Evolutionary conservation across 1,140 invertebrate genomes (phyloP), one percentile per base, ranked within the genome.

Genomic region (Drusus annulatus): DNA sequence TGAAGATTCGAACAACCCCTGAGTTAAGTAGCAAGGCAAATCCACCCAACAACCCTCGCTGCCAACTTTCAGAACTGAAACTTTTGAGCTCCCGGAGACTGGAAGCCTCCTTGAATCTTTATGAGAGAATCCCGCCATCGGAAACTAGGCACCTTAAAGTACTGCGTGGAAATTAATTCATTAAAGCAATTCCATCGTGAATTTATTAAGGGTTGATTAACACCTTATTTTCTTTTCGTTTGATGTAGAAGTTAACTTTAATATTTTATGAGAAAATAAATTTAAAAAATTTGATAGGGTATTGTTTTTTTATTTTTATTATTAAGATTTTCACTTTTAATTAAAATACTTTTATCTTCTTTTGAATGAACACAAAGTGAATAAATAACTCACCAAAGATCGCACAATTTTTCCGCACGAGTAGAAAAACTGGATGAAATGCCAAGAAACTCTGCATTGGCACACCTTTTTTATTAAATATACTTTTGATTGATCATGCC

Each of bases 41-140:
- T 58, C 54, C 54, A 19, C 21, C 54, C 54, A 58, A 58, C 54
- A 58, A 58, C 54, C n/a, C 54, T 58, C 54, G n/a, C n/a, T 58
- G 54, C 54, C 17, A 58, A 58, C 15, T 58, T 58, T 58, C 54
- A 19, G 17, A 58, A 58, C 54, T 58, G 54, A 58, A 58, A 58
- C 54, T 58, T 58, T 8, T 58, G 54, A 58, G 54, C 54, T 58
- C 21, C 54, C 7, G 54, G 21, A 58, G 54, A 36, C 6, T 36
- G 8, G 31, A 58, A 58, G 21, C 54, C 54, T 58, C 54, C 17
- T 58, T 58, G 54, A 58, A 58, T 58, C 54, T 58, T 58, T 58
- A 58, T 58, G 54, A 58, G 54, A 17, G 21, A 58, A 21, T 58
- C 21, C 54, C 7, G 17, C 17, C 54, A 58, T 58, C 54, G 54